Evolutionary conservation across 2,888 invertebrate species (phyloP), one percentile per base, ranked within the genome.

Genomic region (Tuberolachnus salignus): DNA sequence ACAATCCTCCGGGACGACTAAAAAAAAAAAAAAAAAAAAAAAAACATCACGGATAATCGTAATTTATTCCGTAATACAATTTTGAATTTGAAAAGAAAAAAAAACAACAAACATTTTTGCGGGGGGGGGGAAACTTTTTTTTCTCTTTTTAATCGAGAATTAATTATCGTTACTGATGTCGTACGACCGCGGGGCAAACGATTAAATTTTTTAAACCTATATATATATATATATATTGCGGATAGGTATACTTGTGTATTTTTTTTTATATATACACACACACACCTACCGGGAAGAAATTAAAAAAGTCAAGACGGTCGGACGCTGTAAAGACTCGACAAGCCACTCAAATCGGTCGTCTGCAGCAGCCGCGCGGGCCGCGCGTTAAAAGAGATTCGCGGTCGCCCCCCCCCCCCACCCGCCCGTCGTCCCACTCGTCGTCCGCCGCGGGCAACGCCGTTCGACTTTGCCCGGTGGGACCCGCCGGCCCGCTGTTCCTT

Each of bases 311-410:
- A 51, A 23, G 42, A 19, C 53, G 53, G 19, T 26, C 19, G 46
- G 42, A 70, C 1, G n/a, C n/a, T n/a, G n/a, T n/a, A n/a, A n/a
- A 21, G 26, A 23, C 46, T 59, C 51, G 51, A 63, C 49, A 42
- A 51, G 34, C 51, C 73, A 53, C 63, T 64, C 26, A 53, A 73
- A 63, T 63, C 23, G 34, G 73, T 51, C 42, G 63, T 42, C 51
- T 34, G 51, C 34, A 34, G 34, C 34, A 34, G 34, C 34, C 34
- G 34, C 34, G 34, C 6, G 10, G 34, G 53, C 26, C 42, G 64
- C 42, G 51, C 6, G 3, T 34, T 63, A 16, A 51, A 64, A 63
- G 21, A 53, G 51, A 34, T 63, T 51, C 8, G 9, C 34, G 63
- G n/a, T 34, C 49, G 10, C 8, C 23, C 21, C n/a, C 10, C 23